Conservation (phyloP, 2,113 vertebrate species). For the Sinocyclocheilus anophthalmus region DNA sequence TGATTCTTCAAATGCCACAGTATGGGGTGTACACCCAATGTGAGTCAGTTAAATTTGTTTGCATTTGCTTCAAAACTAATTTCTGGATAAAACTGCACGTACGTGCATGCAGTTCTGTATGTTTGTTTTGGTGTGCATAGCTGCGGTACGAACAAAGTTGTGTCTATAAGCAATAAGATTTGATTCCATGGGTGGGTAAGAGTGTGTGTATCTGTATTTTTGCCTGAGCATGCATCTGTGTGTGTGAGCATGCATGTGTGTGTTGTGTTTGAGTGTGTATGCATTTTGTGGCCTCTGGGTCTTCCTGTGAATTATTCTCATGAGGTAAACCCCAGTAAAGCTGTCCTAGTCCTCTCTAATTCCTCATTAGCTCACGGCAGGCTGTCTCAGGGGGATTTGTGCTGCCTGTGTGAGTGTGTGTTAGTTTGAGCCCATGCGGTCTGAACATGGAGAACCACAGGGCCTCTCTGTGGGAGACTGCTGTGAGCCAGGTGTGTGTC, state of each 20-base stretch:
- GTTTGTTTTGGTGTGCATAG: constrained; percentile 36
- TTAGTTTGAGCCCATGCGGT: constrained; percentile 63
- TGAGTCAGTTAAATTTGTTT: constrained; percentile 1
- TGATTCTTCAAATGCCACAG: not conserved
- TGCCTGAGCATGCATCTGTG: constrained; percentile 36
- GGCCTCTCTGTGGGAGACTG: constrained; percentile 58
- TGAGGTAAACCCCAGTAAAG: constrained; percentile 71
- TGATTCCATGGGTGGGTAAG: constrained; percentile 34
- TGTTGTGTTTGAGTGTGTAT: constrained; percentile 28
- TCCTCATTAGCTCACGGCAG: constrained; percentile 73
- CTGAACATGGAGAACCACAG: constrained; percentile 61
- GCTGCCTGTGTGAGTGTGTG: constrained; percentile 62
- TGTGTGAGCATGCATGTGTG: not conserved
- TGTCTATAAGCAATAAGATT: constrained; percentile 36
- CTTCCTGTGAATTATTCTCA: constrained; percentile 70
- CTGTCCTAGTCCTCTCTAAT: constrained; percentile 73
- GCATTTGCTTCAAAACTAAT: constrained; percentile 14
- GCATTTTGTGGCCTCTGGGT: constrained; percentile 62
- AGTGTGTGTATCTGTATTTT: constrained; percentile 33
- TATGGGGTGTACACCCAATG: not conserved
- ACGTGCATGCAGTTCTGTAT: not conserved
- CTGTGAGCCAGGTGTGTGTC: constrained; percentile 66
- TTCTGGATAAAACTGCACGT: constrained; percentile 20
- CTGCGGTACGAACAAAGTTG: constrained; percentile 26
- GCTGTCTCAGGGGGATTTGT: constrained; percentile 70